Base-by-base conservation (phyloP, 2,797 vertebrate genomes). In the Trachurus trachurus region DNA sequence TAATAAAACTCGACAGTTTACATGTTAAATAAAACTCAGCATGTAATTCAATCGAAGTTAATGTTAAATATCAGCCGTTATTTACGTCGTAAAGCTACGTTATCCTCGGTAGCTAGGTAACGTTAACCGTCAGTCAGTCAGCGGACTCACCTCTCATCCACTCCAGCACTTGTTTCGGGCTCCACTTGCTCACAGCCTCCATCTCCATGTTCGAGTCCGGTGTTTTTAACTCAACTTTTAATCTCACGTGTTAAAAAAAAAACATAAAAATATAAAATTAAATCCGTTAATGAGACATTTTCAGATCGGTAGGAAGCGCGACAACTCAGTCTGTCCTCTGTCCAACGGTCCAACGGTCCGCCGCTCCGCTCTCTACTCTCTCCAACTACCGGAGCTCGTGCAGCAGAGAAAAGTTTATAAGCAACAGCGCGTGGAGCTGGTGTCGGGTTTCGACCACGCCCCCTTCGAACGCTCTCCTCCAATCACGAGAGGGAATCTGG, bases 101-200 rank as follows among this genome's bases (percentile, higher is more conserved):
- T 26, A 26, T 1, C 26, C 26, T 26, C 26, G 26, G 26, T 26
- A 26, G 3, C 26, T n/a, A n/a, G 26, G 26, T 26, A 3, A n/a
- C n/a, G 26, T 3, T 26, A 26, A 26, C 26, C 3, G 26, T 26
- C 26, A 26, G 26, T 26, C 26, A 26, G 26, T 26, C 26, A 26
- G 26, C 26, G 26, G 26, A 26, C 26, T 71, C 71, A 95, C 95
- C 95, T 92, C 83, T 91, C 88, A 95, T 93, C 95, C 95, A 95
- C 40, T 92, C 88, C 59, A 74, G 81, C 76, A 95, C 94, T 84
- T 94, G 93, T 47, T 87, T 89, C 56, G 93, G 76, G 9, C 47
- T 93, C 95, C 94, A 95, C 68, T 82, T 70, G 3, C 88, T 93
- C 62, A 95, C 91, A 2, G 94, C 67, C 67, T 95, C 94, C 95